These are phyloP conservation scores for Emys orbicularis DNA, from an alignment of 2,797 vertebrate genomes.

Conservation along the genomic window DNA sequence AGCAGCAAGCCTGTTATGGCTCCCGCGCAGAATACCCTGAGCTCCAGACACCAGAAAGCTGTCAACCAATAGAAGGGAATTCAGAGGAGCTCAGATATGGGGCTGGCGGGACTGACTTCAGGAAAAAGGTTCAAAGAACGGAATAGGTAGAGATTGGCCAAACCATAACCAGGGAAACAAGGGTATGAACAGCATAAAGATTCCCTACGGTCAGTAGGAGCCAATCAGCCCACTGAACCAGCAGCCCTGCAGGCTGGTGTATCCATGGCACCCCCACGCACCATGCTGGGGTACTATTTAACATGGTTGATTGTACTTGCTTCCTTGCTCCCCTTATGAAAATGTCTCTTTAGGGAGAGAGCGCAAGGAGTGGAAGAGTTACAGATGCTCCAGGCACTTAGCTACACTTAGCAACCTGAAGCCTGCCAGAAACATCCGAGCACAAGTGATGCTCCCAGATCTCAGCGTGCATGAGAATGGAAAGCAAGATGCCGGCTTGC, in stretches of 20 bases:
- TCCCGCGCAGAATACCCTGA: neutral
- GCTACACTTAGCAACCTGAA: conserved; percentile 69
- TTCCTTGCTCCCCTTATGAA: conserved; percentile 46
- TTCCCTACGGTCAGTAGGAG: neutral
- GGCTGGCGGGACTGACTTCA: neutral
- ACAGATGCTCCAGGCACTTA: conserved; percentile 69
- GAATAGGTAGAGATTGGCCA: neutral
- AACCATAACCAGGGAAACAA: neutral
- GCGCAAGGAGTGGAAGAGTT: neutral
- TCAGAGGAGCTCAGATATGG: neutral
- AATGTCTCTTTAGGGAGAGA: conserved; percentile 23
- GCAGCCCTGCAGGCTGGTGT: accelerated
- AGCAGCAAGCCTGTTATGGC: neutral
- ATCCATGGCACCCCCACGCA: conserved; percentile 15
- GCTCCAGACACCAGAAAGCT: neutral
- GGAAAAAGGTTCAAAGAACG: neutral
- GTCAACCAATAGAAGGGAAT: neutral
- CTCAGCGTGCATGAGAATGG: neutral
- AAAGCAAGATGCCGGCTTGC: neutral
- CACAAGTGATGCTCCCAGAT: conserved; percentile 51
- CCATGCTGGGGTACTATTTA: conserved; percentile 19
- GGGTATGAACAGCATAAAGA: neutral
- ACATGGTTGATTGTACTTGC: neutral
- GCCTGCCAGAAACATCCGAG: conserved; percentile 62
- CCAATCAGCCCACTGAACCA: neutral